Evolutionary conservation across 2,888 invertebrate species (phyloP), one percentile per base, ranked within the genome.

Genomic region (Congeria kusceri): DNA sequence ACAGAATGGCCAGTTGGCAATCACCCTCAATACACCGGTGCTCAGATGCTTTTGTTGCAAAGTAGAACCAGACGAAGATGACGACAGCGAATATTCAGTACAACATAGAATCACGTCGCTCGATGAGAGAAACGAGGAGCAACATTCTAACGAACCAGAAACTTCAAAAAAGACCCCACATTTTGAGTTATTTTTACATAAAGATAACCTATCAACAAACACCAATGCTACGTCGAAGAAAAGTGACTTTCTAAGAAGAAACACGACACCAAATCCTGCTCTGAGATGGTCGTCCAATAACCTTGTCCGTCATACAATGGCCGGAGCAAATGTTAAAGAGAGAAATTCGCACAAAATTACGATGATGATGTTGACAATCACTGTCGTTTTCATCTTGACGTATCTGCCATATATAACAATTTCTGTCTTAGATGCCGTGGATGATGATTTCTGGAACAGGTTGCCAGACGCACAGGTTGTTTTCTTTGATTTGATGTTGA

Each of bases 361-460:
- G 53, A 44, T 75, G n/a, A 85, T 83, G 85, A 77, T 85, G 73
- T 44, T 85, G 47, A 77, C 83, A 15, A 83, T 85, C 9, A 85
- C 85, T 5, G 58, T 77, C 3, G 75, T 85, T 3, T 85, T 83
- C 47, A 78, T 83, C 15, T 32, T 80, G 5, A 69, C 72, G 66
- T 85, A 81, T 44, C 47, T 85, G 0, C 85, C 85, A 20, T 81
- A 70, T 49, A 72, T 85, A n/a, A 39, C 68, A 1, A 79, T 85
- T 9, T 73, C 77, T 20, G 63, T 81, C 3, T 11, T 77, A 25
- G 67, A 77, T 32, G 63, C 63, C 5, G 5, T 79, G 15, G 64
- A 73, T 15, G 61, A 58, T n/a, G 62, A 47, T 1, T 77, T 75
- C 20, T 83, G 83, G 83, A 23, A 59, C 9, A 53, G 56, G 13